Base-by-base conservation (phyloP, 2,113 vertebrate species). In the Labeo rohita region DNA sequence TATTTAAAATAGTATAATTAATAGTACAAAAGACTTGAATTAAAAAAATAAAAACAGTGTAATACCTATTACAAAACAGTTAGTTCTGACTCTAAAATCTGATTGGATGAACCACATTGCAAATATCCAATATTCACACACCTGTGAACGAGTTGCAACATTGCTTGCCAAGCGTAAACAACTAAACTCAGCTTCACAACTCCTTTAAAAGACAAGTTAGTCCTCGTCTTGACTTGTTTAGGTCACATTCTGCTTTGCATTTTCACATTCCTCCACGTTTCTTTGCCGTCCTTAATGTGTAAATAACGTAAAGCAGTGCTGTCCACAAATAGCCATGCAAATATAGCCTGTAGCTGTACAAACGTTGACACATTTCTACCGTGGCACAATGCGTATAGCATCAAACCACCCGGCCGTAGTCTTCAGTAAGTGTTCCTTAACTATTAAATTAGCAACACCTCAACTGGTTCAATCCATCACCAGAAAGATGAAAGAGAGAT, bases 401-500 rank as follows among this genome's bases (percentile, higher is more conserved):
- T 36, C 47, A 82, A 39, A 39, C 28, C 47, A 50, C 47, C 45
- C 49, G n/a, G 11, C 28, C 11, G 3, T 56, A 54, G 50, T 73
- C 61, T 82, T 70, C 28, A 13, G 65, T 83, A 52, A 52, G 23
- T 52, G 80, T 72, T 83, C 23, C 65, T 54, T 36, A 83, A 72
- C 66, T 54, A 72, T 70, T 72, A 84, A 43, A 84, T 84, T 84
- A 84, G 81, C 68, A 54, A 65, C 68, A 52, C 59, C 72, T 56
- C 78, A 79, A 59, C 43, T 21, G 59, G 21, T 7, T 76, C 78
- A 56, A 73, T 49, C 39, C 45, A 66, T 77, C 83, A 72, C n/a
- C 43, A 34, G 56, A 76, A 66, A 65, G 84, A 75, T 76, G 88
- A 86, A 83, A 75, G 81, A 81, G 84, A 39, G 82, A 84, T 86